Base-by-base conservation (phyloP, 1,140 invertebrate genomes). In the Megalopta genalis region DNA sequence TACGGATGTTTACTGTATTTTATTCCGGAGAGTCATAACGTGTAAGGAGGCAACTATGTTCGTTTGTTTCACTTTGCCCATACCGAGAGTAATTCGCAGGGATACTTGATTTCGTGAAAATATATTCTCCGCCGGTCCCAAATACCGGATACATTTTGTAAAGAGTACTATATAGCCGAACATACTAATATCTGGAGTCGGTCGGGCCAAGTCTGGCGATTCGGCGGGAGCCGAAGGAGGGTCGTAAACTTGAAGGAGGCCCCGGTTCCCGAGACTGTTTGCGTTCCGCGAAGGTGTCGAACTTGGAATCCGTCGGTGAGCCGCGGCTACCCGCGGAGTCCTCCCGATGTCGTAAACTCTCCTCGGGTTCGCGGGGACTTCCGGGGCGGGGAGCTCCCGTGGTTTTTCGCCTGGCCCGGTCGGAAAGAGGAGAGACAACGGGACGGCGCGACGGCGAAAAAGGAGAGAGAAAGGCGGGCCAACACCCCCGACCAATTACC, bases 401-500 rank as follows among this genome's bases (percentile, higher is more conserved):
- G 37, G 21, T 14, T 72, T 62, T 83, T 42, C 59, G 12, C 42
- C 10, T 2, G 10, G 14, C 49, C 14, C 57, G n/a, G 0, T 8
- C 27, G 14, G 4, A 7, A 76, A 71, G 77, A 83, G 86, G 84
- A 86, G 63, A 83, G 67, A 87, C 39, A 14, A 57, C n/a, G 65
- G 32, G 27, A 0, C 18, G 42, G 39, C 42, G 14, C 10, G 2
- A 21, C 14, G 14, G 49, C 49, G 16, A 18, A 3, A 21, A 52
- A 21, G 5, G 49, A 21, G 16, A 16, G 72, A 78, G 67, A 77
- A 79, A 68, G 54, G 42, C 49, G 62, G 25, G 23, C 59, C 87
- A 84, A 87, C 85, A 86, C 57, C 86, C 85, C 83, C 85, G 91
- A 91, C 88, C 91, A 93, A 93, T 93, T 93, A 92, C 91, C 90